phyloP scores from a whole-genome alignment of 2,113 vertebrate genomes.

The Scartelaos histophorus region DNA sequence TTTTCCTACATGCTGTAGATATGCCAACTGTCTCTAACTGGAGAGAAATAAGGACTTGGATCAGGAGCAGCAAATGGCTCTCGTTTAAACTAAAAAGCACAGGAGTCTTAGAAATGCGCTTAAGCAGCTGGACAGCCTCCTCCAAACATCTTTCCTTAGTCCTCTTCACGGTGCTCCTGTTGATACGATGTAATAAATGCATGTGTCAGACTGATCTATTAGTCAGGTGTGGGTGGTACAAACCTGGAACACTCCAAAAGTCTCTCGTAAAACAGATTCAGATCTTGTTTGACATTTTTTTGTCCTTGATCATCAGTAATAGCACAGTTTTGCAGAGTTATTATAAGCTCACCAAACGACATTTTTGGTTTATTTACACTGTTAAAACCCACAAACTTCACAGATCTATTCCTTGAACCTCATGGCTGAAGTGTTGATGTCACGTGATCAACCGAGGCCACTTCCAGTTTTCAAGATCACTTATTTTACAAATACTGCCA shows the following conservation, averaged over 20 bases:
- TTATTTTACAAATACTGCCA: conserved; percentile 16
- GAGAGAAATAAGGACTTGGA: conserved; percentile 78
- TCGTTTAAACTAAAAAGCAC: conserved; percentile 52
- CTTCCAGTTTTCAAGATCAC: conserved; percentile 4
- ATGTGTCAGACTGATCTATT: not conserved
- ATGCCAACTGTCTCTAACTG: conserved; percentile 77
- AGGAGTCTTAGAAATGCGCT: conserved; percentile 45
- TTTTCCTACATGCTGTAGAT: conserved; percentile 82
- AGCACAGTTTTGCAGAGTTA: conserved; percentile 38
- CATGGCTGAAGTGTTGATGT: not conserved
- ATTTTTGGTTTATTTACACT: conserved; percentile 23
- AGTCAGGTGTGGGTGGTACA: conserved; percentile 7
- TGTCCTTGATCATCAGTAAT: conserved; percentile 24
- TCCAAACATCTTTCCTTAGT: conserved; percentile 81
- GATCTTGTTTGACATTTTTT: conserved; percentile 24
- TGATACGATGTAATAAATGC: not conserved
- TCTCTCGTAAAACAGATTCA: conserved; percentile 57
- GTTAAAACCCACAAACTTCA: not conserved
- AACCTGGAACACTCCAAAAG: conserved; percentile 72
- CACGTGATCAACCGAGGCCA: conserved; percentile 30
- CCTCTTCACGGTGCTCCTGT: conserved; percentile 78
- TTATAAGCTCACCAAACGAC: conserved; percentile 55
- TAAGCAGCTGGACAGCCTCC: conserved; percentile 78
- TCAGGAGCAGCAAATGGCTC: conserved; percentile 61
- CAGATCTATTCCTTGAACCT: not conserved